A percentile compares a stretch with the other conserved stretches of the same genome.
Evolutionary conservation across 1,140 invertebrate species (phyloP).

Genomic region (Dufourea novaeangliae): DNA sequence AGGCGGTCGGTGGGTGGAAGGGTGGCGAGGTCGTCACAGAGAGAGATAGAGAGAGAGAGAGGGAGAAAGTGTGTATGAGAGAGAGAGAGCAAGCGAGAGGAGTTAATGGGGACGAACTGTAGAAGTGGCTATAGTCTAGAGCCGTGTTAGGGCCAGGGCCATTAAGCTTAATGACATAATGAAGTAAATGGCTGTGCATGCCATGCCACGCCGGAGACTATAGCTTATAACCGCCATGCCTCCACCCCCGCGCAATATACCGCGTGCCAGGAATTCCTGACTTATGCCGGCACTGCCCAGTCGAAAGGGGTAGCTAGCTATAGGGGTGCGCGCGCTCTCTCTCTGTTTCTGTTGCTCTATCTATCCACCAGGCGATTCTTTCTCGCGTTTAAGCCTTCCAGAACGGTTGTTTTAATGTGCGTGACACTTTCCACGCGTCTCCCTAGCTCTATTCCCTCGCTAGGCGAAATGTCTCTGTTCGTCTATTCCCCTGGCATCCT

Average conservation of each 20-base stretch:
- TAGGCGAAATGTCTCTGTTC: conserved; percentile 22
- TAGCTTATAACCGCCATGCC: conserved; percentile 79
- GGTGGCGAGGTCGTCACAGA: conserved; percentile 4
- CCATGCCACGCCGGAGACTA: conserved; percentile 76
- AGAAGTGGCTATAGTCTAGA: conserved; percentile 80
- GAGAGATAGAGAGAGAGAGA: no score
- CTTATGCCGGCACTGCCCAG: conserved; percentile 78
- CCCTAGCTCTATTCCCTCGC: conserved; percentile 4
- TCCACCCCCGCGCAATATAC: conserved; percentile 78
- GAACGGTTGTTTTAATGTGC: no score
- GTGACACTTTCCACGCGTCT: neutral
- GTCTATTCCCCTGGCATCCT: neutral
- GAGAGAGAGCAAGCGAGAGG: conserved; percentile 53
- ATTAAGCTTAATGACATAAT: conserved; percentile 83
- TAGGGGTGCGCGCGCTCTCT: conserved; percentile 4
- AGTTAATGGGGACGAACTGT: conserved; percentile 80
- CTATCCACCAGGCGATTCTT: no score
- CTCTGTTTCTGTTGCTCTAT: neutral
- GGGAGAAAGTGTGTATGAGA: neutral
- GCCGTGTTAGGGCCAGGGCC: conserved; percentile 79
- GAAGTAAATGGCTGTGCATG: conserved; percentile 83
- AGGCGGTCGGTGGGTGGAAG: conserved; percentile 18
- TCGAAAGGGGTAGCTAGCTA: conserved; percentile 70
- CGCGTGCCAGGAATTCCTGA: conserved; percentile 81
- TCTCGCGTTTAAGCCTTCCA: no score